phyloP scores from a whole-genome alignment of 2,888 invertebrate species.

The Amphipoea oculea region DNA sequence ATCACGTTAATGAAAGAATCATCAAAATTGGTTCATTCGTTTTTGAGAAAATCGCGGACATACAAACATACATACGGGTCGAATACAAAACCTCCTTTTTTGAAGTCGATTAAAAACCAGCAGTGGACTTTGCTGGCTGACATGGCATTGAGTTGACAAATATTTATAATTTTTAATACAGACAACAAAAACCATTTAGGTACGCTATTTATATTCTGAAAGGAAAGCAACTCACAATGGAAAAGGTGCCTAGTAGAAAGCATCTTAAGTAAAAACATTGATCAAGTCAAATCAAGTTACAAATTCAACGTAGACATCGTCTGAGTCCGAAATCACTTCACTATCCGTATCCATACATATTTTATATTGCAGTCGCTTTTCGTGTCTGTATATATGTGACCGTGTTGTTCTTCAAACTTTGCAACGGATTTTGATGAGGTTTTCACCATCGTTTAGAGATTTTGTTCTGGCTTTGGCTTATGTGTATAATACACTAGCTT shows the following conservation, averaged over 20 bases:
- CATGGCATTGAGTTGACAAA: not conserved
- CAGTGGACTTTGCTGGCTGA: not conserved
- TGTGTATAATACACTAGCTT: not conserved
- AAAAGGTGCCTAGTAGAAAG: not conserved
- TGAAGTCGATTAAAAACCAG: not conserved
- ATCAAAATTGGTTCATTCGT: no score
- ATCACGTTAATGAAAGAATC: no score
- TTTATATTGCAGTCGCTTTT: not conserved
- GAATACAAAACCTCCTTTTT: no score
- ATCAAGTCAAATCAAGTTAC: constrained; percentile 5
- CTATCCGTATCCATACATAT: not conserved
- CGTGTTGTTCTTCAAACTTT: not conserved
- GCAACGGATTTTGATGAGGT: not conserved
- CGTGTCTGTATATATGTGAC: not conserved
- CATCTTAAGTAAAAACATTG: not conserved
- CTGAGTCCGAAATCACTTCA: not conserved
- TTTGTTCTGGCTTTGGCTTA: not conserved
- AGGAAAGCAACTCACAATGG: not conserved
- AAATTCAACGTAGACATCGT: not conserved
- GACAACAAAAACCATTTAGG: not conserved
- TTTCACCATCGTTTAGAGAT: not conserved
- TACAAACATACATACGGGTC: no score
- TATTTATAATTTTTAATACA: not conserved
- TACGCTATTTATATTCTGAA: not conserved
- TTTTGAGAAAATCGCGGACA: no score